These are phyloP conservation scores for Lasiommata megera DNA, from an alignment of 2,888 invertebrate genomes.

Conservation along the genomic window DNA sequence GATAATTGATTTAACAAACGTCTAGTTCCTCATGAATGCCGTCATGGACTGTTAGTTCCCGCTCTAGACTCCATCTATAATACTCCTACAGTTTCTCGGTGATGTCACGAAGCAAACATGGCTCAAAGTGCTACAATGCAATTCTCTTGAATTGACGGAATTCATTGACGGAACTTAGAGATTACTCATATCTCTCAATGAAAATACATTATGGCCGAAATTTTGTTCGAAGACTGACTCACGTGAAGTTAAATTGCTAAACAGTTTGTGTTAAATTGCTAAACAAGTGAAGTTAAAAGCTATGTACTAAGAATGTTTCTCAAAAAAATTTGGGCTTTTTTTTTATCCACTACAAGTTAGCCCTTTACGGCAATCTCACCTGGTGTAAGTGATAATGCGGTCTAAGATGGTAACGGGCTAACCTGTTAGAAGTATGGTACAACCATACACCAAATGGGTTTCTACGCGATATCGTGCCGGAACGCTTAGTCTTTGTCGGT, in stretches of 20 bases:
- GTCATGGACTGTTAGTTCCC: conserved; percentile 58
- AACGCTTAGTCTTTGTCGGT: too few species aligned
- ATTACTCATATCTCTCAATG: conserved; percentile 31
- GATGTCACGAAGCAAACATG: conserved; percentile 67
- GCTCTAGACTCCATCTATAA: conserved; percentile 47
- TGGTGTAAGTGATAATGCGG: too few species aligned
- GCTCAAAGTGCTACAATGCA: conserved; percentile 41
- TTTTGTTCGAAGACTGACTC: conserved; percentile 6
- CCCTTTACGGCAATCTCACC: too few species aligned
- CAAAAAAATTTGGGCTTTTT: too few species aligned
- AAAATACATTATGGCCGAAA: conserved; percentile 16
- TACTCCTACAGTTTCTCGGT: conserved; percentile 52
- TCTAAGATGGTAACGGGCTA: too few species aligned
- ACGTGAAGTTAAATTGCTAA: conserved; percentile 6
- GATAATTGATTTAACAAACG: conserved; percentile 63
- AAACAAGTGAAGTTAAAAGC: too few species aligned
- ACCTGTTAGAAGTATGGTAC: too few species aligned
- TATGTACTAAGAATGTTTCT: too few species aligned
- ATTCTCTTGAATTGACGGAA: conserved; percentile 38
- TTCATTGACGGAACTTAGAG: conserved; percentile 31
- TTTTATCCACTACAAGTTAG: too few species aligned
- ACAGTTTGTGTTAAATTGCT: too few species aligned
- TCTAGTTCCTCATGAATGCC: conserved; percentile 55
- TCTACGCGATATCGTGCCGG: too few species aligned
- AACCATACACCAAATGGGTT: too few species aligned